Evolutionary conservation across 1,140 invertebrate species (phyloP), one percentile per base, ranked within the genome.

Genomic region (Orius laevigatus): DNA sequence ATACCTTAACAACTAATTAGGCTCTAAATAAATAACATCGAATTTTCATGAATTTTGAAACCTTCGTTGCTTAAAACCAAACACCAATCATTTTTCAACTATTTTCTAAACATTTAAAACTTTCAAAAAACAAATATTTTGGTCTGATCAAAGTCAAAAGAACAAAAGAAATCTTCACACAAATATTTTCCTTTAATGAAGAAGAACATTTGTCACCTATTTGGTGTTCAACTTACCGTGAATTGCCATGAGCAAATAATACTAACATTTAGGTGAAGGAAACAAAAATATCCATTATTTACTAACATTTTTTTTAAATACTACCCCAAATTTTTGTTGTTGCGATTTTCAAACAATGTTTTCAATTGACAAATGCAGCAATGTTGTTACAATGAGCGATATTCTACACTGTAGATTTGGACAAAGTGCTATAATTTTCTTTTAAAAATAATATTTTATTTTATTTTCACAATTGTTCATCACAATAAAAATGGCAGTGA

Each of bases 171-270:
- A 14, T 38, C 36, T 12, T 38, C 36, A 38, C 15, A 14, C 36
- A 38, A 38, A 38, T 14, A 3, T 5, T 16, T 3, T 38, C 36
- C 15, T 19, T 43, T 11, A 41, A 41, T 16, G 16, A 43, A 19
- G 11, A 43, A n/a, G 16, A 16, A 43, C 48, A 45, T 47, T 45
- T 20, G 48, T 20, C 46, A 51, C 53, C 53, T 47, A 46, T 42
- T 54, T 54, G 53, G 53, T 54, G 53, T 52, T 54, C 33, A 43
- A 46, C 53, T 54, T 54, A 54, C 53, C 49, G 53, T 51, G 53
- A 51, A 39, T 46, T 46, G 48, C 49, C 15, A 51, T 54, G 40
- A 47, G 46, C 41, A 43, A 18, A 19, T 35, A 25, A 47, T 39
- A 39, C 25, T 32, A 36, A 36, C 15, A 40, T 45, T 36, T 32